A percentile compares a stretch with the other conserved stretches of the same genome.
phyloP scores from a whole-genome alignment of 2,113 vertebrate species.

The Hippopotamus amphibius region DNA sequence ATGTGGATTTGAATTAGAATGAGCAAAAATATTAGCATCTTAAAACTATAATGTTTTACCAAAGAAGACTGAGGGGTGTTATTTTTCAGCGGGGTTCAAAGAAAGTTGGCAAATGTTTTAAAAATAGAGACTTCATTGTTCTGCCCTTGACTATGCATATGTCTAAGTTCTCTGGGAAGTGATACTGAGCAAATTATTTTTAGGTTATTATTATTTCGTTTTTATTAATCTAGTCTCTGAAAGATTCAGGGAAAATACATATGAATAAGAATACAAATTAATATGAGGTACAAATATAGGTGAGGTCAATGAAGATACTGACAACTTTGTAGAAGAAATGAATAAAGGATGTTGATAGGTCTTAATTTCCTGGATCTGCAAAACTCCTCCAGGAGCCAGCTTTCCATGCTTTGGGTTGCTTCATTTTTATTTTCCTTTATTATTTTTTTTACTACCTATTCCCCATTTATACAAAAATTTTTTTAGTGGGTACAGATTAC shows the following conservation, averaged over 20 bases:
- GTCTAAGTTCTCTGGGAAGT: background rate
- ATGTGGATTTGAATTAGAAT: background rate
- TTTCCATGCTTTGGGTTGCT: background rate
- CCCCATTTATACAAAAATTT: slow-evolving; percentile 27
- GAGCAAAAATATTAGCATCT: background rate
- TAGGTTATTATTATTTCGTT: background rate
- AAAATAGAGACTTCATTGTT: background rate
- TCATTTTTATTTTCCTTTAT: background rate
- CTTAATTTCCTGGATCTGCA: slow-evolving; percentile 21
- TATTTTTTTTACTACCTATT: background rate
- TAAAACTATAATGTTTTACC: background rate
- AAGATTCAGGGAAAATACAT: background rate
- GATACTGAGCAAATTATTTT: background rate
- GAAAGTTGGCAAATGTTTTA: background rate
- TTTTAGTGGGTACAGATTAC: slow-evolving; percentile 65
- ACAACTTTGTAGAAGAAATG: background rate
- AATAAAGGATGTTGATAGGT: background rate
- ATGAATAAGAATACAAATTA: background rate
- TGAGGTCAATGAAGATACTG: background rate
- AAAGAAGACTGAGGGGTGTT: background rate
- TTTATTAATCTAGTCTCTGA: background rate
- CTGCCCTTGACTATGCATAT: background rate
- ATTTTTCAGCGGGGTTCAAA: background rate
- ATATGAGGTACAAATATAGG: background rate
- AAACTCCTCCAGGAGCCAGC: background rate